These are phyloP conservation scores for Coelogynopora nodosa DNA, from an alignment of 2,888 invertebrate species.

Conservation along the genomic window DNA sequence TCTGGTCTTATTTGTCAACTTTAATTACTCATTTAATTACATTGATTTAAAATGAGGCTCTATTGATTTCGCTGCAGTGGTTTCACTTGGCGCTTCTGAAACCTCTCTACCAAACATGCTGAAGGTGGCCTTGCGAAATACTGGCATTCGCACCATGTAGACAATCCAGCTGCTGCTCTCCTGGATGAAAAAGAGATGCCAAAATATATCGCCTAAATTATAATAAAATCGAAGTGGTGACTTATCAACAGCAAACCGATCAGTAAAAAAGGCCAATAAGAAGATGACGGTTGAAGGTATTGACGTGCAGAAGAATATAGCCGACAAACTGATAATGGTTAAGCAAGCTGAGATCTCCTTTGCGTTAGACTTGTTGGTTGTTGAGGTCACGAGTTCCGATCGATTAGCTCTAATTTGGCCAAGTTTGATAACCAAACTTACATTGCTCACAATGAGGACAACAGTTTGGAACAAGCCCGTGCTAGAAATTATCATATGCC, in stretches of 20 bases:
- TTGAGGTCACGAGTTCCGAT: neutral
- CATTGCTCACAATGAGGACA: neutral
- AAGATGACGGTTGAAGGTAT: neutral
- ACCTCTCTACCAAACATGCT: neutral
- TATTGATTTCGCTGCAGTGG: too few species aligned
- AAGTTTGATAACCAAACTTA: neutral
- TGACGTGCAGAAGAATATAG: neutral
- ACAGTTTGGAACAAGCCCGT: neutral
- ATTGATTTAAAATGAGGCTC: too few species aligned
- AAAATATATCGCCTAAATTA: neutral
- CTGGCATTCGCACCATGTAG: slow-evolving; percentile 11
- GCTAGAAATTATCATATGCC: neutral
- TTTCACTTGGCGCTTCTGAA: too few species aligned
- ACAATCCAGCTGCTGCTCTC: neutral
- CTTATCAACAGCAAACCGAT: neutral
- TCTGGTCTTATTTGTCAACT: too few species aligned
- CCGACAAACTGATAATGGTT: neutral
- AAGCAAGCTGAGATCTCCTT: neutral
- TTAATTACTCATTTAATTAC: too few species aligned
- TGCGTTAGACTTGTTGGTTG: neutral
- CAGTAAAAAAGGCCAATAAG: neutral
- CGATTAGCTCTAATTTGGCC: neutral
- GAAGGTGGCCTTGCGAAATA: neutral
- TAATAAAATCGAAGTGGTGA: neutral
- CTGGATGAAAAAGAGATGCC: slow-evolving; percentile 25